Base-by-base conservation (phyloP, 2,888 invertebrate genomes). In the Erpobdella octoculata region DNA sequence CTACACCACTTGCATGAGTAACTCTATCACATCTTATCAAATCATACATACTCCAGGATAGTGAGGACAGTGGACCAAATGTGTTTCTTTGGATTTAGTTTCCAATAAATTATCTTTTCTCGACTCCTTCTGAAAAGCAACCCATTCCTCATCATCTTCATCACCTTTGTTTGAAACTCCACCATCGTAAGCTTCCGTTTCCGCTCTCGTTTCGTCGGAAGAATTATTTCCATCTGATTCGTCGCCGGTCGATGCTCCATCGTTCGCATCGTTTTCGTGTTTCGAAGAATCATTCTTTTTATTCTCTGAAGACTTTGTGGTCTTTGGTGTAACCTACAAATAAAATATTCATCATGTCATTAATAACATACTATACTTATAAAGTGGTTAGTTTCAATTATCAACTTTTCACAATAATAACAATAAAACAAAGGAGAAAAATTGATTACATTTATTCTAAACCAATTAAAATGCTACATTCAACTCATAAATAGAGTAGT, bases 41-140 rank as follows among this genome's bases (percentile, higher is more conserved):
- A 2, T 31, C 12, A 70, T 46, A 72, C 84, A 81, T 80, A 90
- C 89, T 83, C 90, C 90, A 4, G 98, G 94, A 84, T 91, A 99
- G 83, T 89, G 89, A 0, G 98, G 98, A 85, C 93, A 92, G 83
- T 99, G 98, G 35, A 98, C 97, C n/a, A 90, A 87, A 82, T 96
- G 96, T 18, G 96, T 96, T 78, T 90, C 87, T 85, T 93, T 93
- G 64, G 93, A 93, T 80, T 92, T 91, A 6, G 94, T 92, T 83
- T 96, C 96, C 53, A 96, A 85, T 21, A 88, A 87, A 76, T 92
- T 89, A 80, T 95, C 94, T 75, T 82, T 82, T 75, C 82, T 82
- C 38, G 93, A 84, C 79, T 91, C 90, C 79, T 90, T 89, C 84
- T 94, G 93, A 84, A 93, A 90, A 78, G 89, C 90, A 80, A 93